Conservation (phyloP, 2,797 vertebrate genomes). For the Propithecus perrieri region DNA sequence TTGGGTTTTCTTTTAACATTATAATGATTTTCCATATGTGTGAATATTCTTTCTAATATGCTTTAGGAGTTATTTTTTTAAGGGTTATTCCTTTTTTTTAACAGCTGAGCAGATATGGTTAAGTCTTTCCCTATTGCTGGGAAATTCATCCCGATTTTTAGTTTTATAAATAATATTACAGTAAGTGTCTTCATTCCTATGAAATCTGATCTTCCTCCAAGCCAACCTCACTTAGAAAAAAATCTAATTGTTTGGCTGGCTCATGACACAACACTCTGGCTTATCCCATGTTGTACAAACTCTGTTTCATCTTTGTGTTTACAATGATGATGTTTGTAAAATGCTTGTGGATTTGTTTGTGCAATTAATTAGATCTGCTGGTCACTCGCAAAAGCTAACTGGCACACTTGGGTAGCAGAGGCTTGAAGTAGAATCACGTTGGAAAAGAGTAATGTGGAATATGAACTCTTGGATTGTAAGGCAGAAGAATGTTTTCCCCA, state of each 20-base stretch:
- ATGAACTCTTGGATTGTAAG: neutral
- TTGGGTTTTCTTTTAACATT: neutral
- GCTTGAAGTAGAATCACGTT: neutral
- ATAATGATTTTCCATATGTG: neutral
- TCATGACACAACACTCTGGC: neutral
- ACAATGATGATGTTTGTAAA: neutral
- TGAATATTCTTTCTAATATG: neutral
- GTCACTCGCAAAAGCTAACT: neutral
- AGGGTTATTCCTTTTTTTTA: neutral
- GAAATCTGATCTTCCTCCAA: slow-evolving; percentile 13
- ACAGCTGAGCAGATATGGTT: neutral
- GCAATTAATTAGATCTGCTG: neutral
- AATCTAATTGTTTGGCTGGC: neutral
- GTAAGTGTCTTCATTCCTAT: slow-evolving; percentile 25
- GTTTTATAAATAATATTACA: neutral
- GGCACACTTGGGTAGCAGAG: neutral
- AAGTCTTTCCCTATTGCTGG: neutral
- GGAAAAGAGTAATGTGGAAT: neutral
- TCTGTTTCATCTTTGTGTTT: slow-evolving; percentile 13
- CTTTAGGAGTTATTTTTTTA: neutral
- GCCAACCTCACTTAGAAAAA: neutral
- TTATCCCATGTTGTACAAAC: neutral
- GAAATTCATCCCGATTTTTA: slow-evolving; percentile 29
- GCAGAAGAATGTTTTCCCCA: neutral
- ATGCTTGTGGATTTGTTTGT: slow-evolving; percentile 13